Evolutionary conservation across 53 echinoderm and acorn worm species (phyloP), one percentile per base, ranked within the genome.

Genomic region (Mesocentrotus franciscanus): DNA sequence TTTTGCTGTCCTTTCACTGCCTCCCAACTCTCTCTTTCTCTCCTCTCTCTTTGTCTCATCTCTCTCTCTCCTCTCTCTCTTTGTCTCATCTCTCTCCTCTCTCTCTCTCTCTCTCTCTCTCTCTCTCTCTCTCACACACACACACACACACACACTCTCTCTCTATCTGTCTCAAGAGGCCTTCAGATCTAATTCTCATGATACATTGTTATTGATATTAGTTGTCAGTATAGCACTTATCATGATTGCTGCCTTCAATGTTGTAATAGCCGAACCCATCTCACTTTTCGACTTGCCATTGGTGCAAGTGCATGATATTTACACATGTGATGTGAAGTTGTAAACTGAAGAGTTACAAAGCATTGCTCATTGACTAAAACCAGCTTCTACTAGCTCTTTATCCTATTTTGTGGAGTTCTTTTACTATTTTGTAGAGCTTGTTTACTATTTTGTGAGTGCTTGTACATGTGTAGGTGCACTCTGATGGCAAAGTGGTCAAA

Each of bases 171-270:
- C 9, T 58, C n/a, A 39, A 4, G 18, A 66, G 35, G 34, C 68
- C 6, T 24, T 22, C 42, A 66, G 5, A 66, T 92, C 66, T 13
- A 66, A 68, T 66, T 35, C 70, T 87, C 87, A 4, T 58, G 87
- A 87, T 59, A 87, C 58, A 87, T 59, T 56, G 87, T 9, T 87
- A 56, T 58, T 87, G 87, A 87, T 27, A 87, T 20, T n/a, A 58
- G 58, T 27, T 87, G 58, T 58, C 87, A 57, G n/a, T 26, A 9
- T 35, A n/a, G 87, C 87, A 87, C 87, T 87, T 87, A 27, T 87
- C 57, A 27, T 58, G 87, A 87, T 87, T 87, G 58, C 87, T 57
- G 26, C 58, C 87, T 87, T 29, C 58, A 29, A 58, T 57, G 42
- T 78, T 78, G 84, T 49, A 49, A 84, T 84, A 84, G 18, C 22